These are phyloP conservation scores for Momotus momota DNA, from an alignment of 2,797 vertebrate genomes.

Conservation along the genomic window DNA sequence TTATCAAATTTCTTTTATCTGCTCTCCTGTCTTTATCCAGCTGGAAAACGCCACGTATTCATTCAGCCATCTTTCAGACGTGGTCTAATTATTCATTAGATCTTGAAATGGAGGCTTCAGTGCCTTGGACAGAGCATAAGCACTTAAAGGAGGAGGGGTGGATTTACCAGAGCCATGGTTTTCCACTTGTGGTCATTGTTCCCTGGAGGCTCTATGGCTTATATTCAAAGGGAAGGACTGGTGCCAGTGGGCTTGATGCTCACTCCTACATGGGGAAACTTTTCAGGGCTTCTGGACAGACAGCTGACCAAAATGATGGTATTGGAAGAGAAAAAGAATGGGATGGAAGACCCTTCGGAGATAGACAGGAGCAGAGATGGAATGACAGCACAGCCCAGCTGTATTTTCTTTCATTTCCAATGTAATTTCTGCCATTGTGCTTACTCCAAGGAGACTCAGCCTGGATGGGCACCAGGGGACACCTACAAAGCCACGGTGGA, in stretches of 20 bases:
- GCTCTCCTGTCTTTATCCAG: not conserved
- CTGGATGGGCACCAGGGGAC: not conserved
- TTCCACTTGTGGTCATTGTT: not conserved
- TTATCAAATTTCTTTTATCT: not conserved
- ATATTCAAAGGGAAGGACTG: not conserved
- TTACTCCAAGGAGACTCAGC: not conserved
- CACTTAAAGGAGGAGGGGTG: not conserved
- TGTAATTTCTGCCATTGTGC: not conserved
- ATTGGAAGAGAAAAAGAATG: not conserved
- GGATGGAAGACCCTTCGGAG: not conserved
- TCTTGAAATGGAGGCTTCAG: not conserved
- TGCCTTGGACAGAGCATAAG: not conserved
- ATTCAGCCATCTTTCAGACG: not conserved
- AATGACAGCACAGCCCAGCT: not conserved
- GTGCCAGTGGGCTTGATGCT: not conserved
- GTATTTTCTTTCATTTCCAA: not conserved
- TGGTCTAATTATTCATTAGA: fast-evolving
- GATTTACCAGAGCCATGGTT: not conserved
- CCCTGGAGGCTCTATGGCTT: not conserved
- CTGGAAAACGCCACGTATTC: not conserved
- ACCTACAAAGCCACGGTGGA: not conserved
- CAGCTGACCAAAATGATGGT: not conserved
- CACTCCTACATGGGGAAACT: not conserved
- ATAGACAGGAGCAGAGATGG: not conserved
- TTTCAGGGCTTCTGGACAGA: not conserved